Evolutionary conservation across 1,140 invertebrate species (phyloP), one percentile per base, ranked within the genome.

Genomic region (Diplogasteroides magnus): DNA sequence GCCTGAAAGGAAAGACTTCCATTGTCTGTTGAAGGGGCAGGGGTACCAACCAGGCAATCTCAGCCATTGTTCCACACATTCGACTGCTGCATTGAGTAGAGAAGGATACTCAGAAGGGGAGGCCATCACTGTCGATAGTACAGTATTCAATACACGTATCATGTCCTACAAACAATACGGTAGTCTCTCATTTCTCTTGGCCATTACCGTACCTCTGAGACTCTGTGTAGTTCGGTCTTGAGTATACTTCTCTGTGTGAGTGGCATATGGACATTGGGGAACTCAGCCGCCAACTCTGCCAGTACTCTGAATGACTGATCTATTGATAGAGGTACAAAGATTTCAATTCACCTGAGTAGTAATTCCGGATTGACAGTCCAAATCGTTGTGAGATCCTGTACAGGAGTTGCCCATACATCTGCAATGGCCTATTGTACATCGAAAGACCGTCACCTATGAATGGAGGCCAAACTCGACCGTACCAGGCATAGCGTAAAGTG

Each of bases 31-130:
- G n/a, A n/a, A n/a, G n/a, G n/a, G n/a, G n/a, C n/a, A n/a, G n/a
- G n/a, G n/a, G n/a, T 19, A 48, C 37, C 19, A 6, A 48, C 37
- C 66, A 15, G 66, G 66, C 28, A 68, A n/a, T 32, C 58, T 26
- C 14, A 68, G 13, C 66, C 66, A 68, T 31, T 37, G 60, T 29
- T 68, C 66, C 14, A 68, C 66, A 61, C 66, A 68, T 61, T 68
- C 66, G 15, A 68, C 59, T n/a, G 66, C 66, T 29, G 66, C 66
- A 14, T 68, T 48, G n/a, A 48, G 15, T 19, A 64, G 25, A 25
- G 66, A 68, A 19, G 66, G 61, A n/a, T 62, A 19, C n/a, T n/a
- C n/a, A n/a, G n/a, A n/a, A 19, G 37, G 6, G 37, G 37, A 37
- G 64, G 31, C 37, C 26, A 23, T n/a, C 37, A 19, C 37, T n/a